Conservation (phyloP, 2,888 invertebrate species). For the Nymphalis polychloros region DNA sequence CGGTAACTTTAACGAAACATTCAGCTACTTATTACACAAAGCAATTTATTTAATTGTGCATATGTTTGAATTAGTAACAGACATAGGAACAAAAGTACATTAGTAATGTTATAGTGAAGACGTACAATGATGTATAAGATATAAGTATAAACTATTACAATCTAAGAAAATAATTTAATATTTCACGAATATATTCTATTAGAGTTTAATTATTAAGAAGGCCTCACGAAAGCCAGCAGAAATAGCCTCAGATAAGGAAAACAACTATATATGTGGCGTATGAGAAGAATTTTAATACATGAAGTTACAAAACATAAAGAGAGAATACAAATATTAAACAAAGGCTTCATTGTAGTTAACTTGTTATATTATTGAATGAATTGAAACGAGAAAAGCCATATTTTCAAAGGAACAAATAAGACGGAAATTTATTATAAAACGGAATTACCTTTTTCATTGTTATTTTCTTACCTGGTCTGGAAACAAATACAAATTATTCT, state of each 20-base stretch:
- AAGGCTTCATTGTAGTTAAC: not conserved
- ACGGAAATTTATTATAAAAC: not conserved
- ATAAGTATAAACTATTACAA: conserved; percentile 13
- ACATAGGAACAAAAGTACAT: conserved; percentile 39
- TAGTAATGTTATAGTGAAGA: conserved; percentile 29
- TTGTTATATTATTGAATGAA: not conserved
- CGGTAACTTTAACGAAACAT: conserved; percentile 33
- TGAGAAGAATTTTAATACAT: not conserved
- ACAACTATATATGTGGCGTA: not conserved
- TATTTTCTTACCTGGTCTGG: conserved; percentile 11
- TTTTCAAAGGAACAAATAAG: not conserved
- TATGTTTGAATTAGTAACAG: conserved; percentile 39
- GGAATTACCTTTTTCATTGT: conserved; percentile 16
- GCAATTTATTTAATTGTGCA: conserved; percentile 38
- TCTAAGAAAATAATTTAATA: conserved; percentile 28
- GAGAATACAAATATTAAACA: not conserved
- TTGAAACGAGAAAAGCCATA: not conserved
- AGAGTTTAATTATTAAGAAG: conserved; percentile 2
- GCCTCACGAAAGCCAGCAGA: conserved; percentile 6
- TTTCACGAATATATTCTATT: conserved; percentile 9
- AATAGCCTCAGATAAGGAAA: not conserved
- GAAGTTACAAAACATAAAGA: not conserved
- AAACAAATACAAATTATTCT: conserved; percentile 27
- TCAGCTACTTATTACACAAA: conserved; percentile 31
- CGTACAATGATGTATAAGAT: conserved; percentile 6